Percentiles rank a stretch among this genome's conserved stretches.
Conservation (phyloP, 1,140 invertebrate species). For the Drosophila tropicalis region DNA sequence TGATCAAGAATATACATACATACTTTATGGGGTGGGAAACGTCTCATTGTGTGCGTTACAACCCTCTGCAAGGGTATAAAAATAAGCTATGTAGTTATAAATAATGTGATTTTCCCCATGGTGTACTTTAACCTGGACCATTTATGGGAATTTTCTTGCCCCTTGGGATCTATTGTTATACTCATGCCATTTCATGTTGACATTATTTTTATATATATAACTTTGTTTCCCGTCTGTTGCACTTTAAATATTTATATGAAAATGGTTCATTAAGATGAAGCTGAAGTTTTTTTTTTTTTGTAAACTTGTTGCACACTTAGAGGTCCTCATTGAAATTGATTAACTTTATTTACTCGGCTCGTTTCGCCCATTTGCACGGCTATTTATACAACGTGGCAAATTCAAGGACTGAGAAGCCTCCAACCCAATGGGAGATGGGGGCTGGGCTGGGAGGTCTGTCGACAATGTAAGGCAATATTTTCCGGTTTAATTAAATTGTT, state of each 20-base stretch:
- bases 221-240: constrained; percentile 1
- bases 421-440: not conserved
- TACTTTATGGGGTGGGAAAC: too few species aligned
- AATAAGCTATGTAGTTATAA: constrained; percentile 55
- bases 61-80: too few species aligned
- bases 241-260: constrained; percentile 43
- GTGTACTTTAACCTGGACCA: constrained; percentile 47
- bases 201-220: not conserved
- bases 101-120: constrained; percentile 62
- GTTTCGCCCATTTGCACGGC: constrained; percentile 56
- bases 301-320: constrained; percentile 67
- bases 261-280: constrained; percentile 51
- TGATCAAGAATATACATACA: too few species aligned
- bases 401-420: constrained; percentile 46
- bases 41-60: too few species aligned
- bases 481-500: constrained; percentile 77
- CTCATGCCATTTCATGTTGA: not conserved
- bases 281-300: constrained; percentile 22
- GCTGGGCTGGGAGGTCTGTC: not conserved
- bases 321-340: constrained; percentile 71
- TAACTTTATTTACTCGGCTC: constrained; percentile 69
- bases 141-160: not conserved
- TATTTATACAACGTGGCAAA: constrained; percentile 59
- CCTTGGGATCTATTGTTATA: not conserved
- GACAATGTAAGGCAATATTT: constrained; percentile 65